Conservation (phyloP, 2,888 invertebrate genomes). For the Tiliacea citrago region DNA sequence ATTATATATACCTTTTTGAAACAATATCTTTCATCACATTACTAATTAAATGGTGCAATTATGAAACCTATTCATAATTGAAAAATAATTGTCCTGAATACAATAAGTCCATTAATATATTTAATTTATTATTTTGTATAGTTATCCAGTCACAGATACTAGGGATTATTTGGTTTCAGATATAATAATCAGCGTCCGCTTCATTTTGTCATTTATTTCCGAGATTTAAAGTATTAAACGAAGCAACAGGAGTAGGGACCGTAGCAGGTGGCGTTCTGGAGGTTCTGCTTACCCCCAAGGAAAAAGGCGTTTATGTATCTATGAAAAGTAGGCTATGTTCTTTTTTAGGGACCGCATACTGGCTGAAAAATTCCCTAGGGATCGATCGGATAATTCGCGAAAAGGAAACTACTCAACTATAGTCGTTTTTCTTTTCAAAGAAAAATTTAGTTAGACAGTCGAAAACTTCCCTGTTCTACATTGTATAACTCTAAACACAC, state of each 20-base stretch:
- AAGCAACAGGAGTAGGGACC: neutral
- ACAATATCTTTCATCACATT: slow-evolving; percentile 11
- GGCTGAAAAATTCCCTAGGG: neutral
- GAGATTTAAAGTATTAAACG: neutral
- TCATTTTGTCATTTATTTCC: neutral
- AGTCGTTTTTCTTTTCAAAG: neutral
- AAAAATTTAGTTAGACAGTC: neutral
- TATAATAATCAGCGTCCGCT: neutral
- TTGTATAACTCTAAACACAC: neutral
- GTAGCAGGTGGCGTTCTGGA: neutral
- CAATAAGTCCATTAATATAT: slow-evolving; percentile 14
- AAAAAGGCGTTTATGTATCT: neutral
- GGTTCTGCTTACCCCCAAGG: neutral
- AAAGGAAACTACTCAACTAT: neutral
- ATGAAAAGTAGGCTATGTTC: neutral
- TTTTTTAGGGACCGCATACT: neutral
- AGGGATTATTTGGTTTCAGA: neutral
- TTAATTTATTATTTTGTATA: slow-evolving; percentile 17
- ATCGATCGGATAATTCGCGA: neutral
- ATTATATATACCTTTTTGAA: neutral
- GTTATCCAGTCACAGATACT: neutral
- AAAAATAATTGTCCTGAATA: slow-evolving; percentile 17
- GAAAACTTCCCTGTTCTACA: neutral
- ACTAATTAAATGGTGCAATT: slow-evolving; percentile 19
- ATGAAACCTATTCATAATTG: slow-evolving; percentile 17